Evolutionary conservation across 1,140 invertebrate genomes (phyloP).

Genomic region (Leptonema lineaticorne): DNA sequence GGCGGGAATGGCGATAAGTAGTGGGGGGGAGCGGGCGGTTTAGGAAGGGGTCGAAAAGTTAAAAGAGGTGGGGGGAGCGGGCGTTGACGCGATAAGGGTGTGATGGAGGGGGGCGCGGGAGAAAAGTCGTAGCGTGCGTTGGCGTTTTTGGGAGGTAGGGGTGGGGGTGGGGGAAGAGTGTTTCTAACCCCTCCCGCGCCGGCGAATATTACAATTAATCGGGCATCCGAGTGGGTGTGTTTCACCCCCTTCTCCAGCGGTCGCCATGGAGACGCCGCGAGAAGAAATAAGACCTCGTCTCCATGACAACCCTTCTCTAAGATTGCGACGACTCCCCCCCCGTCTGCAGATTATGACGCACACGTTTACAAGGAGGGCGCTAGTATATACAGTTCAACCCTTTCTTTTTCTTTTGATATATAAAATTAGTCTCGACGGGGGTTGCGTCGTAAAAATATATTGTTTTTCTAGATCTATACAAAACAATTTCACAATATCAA

Average conservation of each 20-base stretch:
- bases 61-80: background rate
- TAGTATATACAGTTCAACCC: no score
- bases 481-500: no score
- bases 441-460: no score
- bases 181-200: constrained; percentile 1
- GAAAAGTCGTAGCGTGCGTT: no score
- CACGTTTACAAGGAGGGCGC: no score
- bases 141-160: background rate
- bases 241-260: background rate
- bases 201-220: constrained; percentile 37
- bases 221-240: background rate
- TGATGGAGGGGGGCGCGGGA: background rate
- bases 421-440: no score
- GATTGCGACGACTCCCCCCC: constrained; percentile 39
- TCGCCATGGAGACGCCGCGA: constrained; percentile 37
- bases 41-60: background rate
- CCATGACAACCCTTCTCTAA: constrained; percentile 39
- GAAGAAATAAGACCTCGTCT: constrained; percentile 43
- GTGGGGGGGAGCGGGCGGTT: background rate
- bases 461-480: no score
- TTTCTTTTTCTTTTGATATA: no score
- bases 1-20: background rate
- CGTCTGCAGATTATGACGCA: constrained; percentile 41
- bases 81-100: background rate
- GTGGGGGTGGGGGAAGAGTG: background rate